These are phyloP conservation scores for Nasonia giraulti DNA, from an alignment of 1,140 invertebrate genomes.

Conservation along the genomic window DNA sequence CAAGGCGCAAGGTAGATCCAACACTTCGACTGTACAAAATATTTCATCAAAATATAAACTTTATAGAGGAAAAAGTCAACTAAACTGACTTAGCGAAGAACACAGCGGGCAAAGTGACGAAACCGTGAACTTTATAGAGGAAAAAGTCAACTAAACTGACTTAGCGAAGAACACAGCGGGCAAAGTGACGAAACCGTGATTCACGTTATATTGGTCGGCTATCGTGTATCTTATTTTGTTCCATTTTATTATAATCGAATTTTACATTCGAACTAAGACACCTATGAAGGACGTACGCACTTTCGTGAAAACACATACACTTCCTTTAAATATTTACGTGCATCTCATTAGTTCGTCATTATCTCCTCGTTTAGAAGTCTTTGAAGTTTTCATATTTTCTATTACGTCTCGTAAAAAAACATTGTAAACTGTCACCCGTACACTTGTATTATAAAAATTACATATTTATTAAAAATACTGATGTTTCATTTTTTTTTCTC, in stretches of 20 bases:
- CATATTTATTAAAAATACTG: slow-evolving; percentile 45
- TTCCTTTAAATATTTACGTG: slow-evolving; percentile 37
- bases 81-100: slow-evolving; percentile 48
- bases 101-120: slow-evolving; percentile 46
- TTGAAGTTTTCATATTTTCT: slow-evolving; percentile 1
- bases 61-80: slow-evolving; percentile 38
- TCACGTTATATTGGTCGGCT: slow-evolving; percentile 21
- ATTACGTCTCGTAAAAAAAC: slow-evolving; percentile 40
- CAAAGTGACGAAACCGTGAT: slow-evolving; percentile 42
- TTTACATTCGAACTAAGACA: slow-evolving; percentile 14
- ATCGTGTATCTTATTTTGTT: slow-evolving; percentile 8
- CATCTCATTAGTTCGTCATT: slow-evolving; percentile 6
- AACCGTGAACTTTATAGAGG: slow-evolving; percentile 35
- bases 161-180: slow-evolving; percentile 46
- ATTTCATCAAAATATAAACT: slow-evolving; percentile 45
- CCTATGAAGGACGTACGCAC: not conserved
- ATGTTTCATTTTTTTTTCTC: slow-evolving; percentile 2
- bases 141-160: slow-evolving; percentile 45
- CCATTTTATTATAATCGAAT: slow-evolving; percentile 16
- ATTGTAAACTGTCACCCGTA: slow-evolving; percentile 7
- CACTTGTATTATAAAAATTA: slow-evolving; percentile 28
- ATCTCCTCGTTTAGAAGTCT: not conserved
- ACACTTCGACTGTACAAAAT: slow-evolving; percentile 24
- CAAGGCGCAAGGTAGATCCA: slow-evolving; percentile 31
- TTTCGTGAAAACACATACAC: slow-evolving; percentile 35